These are phyloP conservation scores for Formica aserva DNA, from an alignment of 2,888 invertebrate genomes.

Conservation along the genomic window DNA sequence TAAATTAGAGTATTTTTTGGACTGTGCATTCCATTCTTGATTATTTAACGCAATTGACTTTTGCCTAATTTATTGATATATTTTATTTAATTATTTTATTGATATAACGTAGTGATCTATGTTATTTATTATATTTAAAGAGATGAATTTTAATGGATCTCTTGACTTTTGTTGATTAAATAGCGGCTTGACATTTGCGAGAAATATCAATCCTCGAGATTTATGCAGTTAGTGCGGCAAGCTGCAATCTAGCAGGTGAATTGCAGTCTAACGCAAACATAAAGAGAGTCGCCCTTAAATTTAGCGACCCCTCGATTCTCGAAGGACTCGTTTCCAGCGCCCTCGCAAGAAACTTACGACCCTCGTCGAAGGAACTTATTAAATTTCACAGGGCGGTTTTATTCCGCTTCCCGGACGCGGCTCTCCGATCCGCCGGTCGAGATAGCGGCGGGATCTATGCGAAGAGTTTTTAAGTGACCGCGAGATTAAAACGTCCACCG, in stretches of 20 bases:
- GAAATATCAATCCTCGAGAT: slow-evolving; percentile 32
- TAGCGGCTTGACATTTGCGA: slow-evolving; percentile 1
- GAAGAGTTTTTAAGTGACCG: slow-evolving; percentile 83
- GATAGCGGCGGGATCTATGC: slow-evolving; percentile 82
- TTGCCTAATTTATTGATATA: not conserved
- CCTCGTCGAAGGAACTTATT: slow-evolving; percentile 82
- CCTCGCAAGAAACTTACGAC: slow-evolving; percentile 76
- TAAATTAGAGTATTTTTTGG: not conserved
- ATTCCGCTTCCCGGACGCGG: slow-evolving; percentile 75
- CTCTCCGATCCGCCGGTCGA: slow-evolving; percentile 77
- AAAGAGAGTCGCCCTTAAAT: slow-evolving; percentile 79
- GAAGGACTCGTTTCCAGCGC: slow-evolving; percentile 73
- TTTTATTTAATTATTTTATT: slow-evolving; percentile 8
- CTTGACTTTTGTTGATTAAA: slow-evolving; percentile 40
- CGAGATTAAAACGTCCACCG: slow-evolving; percentile 83
- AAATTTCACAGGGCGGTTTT: slow-evolving; percentile 84
- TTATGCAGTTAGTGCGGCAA: slow-evolving; percentile 56
- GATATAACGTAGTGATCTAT: not conserved
- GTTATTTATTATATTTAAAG: not conserved
- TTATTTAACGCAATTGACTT: not conserved
- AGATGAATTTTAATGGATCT: not conserved
- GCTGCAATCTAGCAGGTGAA: slow-evolving; percentile 62
- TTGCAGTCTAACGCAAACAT: slow-evolving; percentile 66
- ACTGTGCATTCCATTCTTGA: not conserved
- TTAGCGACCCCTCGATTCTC: slow-evolving; percentile 70